Evolutionary conservation across 2,888 invertebrate genomes (phyloP), one percentile per base, ranked within the genome.

Genomic region (Congeria kusceri): DNA sequence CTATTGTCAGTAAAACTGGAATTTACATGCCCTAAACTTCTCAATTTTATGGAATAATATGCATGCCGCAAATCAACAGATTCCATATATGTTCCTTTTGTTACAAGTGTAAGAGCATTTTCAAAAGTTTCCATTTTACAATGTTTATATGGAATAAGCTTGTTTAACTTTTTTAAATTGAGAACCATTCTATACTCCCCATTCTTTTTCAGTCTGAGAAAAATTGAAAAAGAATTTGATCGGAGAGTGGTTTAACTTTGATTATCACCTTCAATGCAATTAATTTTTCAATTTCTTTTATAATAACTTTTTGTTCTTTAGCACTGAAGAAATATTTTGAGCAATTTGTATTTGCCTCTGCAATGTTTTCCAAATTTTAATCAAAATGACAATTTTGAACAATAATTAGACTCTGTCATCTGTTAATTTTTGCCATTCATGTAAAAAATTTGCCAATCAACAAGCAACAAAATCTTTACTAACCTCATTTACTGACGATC

Each of bases 361-460:
- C n/a, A 18, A 57, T 18, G 5, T 5, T 64, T 32, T 27, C n/a
- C 27, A n/a, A 53, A 4, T 28, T 57, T 13, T 18, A 18, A 65
- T 78, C 63, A 62, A 77, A 62, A 25, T 71, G 77, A 72, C 63
- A 71, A 62, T 76, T 44, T 47, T 76, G 23, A 18, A 70, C 70
- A 15, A 70, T 70, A 23, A 70, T 70, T 32, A 67, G 39, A 28
- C 71, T 72, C 18, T 15, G 44, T 77, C 77, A 57, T 11, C n/a
- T n/a, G 77, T 72, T 46, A 77, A 63, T 63, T 71, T 66, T 7
- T 59, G 23, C 77, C 77, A 77, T 72, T 77, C 63, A 39, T 67
- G 15, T n/a, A 62, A 25, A 77, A 28, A 77, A 29, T 71, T 13
- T 28, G 11, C 5, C 9, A 77, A 47, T 62, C 71, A 53, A 32